phyloP scores from a whole-genome alignment of 2,113 vertebrate genomes.

The Australoheros scitulus region DNA sequence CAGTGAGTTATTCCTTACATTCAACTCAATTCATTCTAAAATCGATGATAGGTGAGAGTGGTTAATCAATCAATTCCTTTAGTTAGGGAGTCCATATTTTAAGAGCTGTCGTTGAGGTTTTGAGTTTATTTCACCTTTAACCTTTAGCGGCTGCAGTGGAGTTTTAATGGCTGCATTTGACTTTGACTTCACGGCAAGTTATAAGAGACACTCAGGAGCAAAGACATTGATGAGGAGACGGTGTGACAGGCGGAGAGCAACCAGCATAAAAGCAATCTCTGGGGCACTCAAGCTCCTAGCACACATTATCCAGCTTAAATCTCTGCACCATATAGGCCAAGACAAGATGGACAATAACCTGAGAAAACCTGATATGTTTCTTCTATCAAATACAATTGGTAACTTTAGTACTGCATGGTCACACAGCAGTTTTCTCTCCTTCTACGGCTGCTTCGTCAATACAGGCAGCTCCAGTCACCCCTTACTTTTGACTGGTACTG shows the following conservation, averaged over 20 bases:
- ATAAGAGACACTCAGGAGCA: constrained; percentile 10
- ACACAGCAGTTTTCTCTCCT: constrained; percentile 3
- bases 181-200: constrained; percentile 27
- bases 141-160: not conserved
- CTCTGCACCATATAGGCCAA: constrained; percentile 12
- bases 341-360: constrained; percentile 24
- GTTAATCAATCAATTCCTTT: constrained; percentile 29
- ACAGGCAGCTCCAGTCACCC: not conserved
- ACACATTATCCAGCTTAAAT: constrained; percentile 37
- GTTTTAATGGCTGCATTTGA: constrained; percentile 10
- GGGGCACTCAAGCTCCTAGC: constrained; percentile 3
- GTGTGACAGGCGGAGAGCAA: constrained; percentile 42
- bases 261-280: constrained; percentile 37
- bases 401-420: constrained; percentile 1
- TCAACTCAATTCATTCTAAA: constrained; percentile 13
- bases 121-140: constrained; percentile 14
- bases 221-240: constrained; percentile 34
- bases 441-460: not conserved
- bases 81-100: constrained; percentile 3
- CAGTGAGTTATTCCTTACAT: constrained; percentile 24
- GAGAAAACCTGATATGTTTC: constrained; percentile 12
- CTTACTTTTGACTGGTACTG: not conserved
- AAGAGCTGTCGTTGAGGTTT: not conserved
- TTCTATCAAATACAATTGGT: constrained; percentile 28
- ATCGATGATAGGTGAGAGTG: constrained; percentile 6